Evolutionary conservation across 2,888 invertebrate genomes (phyloP), one percentile per base, ranked within the genome.

Genomic region (Pemphredon lugubris): DNA sequence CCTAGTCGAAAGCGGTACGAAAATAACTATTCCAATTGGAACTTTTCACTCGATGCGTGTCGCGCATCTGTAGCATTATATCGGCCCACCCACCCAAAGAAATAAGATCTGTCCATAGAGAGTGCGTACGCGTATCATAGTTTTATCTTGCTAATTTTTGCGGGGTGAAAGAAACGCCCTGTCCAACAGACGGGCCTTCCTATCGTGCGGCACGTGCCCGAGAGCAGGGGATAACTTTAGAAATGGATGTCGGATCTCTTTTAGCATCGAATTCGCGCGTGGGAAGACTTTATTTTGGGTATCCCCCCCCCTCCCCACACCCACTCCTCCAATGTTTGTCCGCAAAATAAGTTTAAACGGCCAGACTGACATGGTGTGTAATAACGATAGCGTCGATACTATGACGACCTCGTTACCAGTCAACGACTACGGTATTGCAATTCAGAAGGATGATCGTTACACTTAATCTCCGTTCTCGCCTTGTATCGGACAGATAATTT

Each of bases 241-340:
- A 89, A 88, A 85, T 82, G 83, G 84, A 87, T 83, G 85, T 81
- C 81, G 84, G 83, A 83, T 87, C 87, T 84, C 85, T 87, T 86
- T 88, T 85, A 88, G 88, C 84, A 73, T 84, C 79, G 83, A 82
- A 85, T 87, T 85, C 85, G 82, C 82, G 89, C 89, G 89, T 89
- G 89, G 89, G 89, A 89, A 87, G 88, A 85, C 83, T 85, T 88
- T 89, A 88, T 89, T 89, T 88, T 82, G 75, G 83, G n/a, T n/a
- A n/a, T n/a, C n/a, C n/a, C n/a, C n/a, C n/a, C n/a, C n/a, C n/a
- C n/a, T n/a, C n/a, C n/a, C n/a, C n/a, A n/a, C n/a, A n/a, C n/a
- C n/a, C 84, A 65, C 78, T 73, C 77, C 83, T 84, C 83, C 83
- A 65, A 74, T 80, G 76, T 81, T 84, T 85, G 73, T 65, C 74